phyloP scores from a whole-genome alignment of 2,888 invertebrate genomes.

The Eupeodes latifasciatus region DNA sequence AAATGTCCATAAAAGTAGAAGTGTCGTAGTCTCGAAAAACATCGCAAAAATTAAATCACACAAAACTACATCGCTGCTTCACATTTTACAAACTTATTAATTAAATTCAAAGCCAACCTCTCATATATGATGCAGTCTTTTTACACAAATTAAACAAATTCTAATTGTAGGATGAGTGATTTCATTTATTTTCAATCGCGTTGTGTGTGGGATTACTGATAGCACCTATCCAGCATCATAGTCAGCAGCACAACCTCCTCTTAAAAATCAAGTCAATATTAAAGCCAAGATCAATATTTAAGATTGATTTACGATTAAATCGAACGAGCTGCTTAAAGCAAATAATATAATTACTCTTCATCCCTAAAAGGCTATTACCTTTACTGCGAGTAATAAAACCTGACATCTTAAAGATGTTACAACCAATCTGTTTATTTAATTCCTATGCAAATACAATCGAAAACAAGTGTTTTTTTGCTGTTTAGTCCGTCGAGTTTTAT shows the following conservation, averaged over 20 bases:
- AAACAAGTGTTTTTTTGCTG: constrained; percentile 37
- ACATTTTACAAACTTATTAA: neutral
- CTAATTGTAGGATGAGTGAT: constrained; percentile 49
- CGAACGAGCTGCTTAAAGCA: constrained; percentile 26
- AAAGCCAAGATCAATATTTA: constrained; percentile 48
- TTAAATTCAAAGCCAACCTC: constrained; percentile 10
- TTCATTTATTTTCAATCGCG: constrained; percentile 54
- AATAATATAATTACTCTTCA: constrained; percentile 40
- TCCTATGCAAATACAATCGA: constrained; percentile 48
- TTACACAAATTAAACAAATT: constrained; percentile 23
- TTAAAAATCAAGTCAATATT: constrained; percentile 13
- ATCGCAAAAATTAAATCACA: neutral
- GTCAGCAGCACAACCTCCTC: neutral
- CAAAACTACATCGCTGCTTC: constrained; percentile 1
- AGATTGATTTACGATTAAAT: constrained; percentile 65
- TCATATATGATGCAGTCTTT: neutral
- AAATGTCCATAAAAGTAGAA: constrained; percentile 35
- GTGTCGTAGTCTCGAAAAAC: neutral
- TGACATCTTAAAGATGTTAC: constrained; percentile 40
- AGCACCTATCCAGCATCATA: neutral
- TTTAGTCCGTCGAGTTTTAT: neutral
- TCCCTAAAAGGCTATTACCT: constrained; percentile 45
- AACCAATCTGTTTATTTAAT: constrained; percentile 13
- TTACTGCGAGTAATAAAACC: constrained; percentile 18
- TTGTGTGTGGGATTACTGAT: constrained; percentile 49